Percentiles rank a stretch among this genome's conserved stretches.
These are phyloP conservation scores for mouse (Mus musculus) DNA, from an alignment of 2,113 vertebrate species.

Conservation along the genomic window DNA sequence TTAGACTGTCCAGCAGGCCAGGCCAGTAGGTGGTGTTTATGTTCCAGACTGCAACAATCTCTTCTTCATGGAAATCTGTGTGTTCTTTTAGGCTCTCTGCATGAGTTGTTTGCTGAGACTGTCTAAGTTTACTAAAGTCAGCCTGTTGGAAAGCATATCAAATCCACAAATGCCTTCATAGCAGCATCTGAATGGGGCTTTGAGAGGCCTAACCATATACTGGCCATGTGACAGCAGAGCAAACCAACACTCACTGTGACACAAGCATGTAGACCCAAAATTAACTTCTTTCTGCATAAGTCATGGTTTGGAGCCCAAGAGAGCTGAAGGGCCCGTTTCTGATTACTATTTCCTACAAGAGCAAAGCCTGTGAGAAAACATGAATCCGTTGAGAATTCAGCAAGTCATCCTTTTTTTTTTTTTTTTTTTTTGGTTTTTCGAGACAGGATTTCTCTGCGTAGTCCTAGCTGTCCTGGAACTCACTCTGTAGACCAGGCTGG, in stretches of 20 bases:
- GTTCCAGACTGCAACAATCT: not conserved
- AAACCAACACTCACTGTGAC: not conserved
- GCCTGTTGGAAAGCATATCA: not conserved
- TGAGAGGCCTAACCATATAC: not conserved
- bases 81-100: not conserved
- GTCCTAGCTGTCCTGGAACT: too few relatives aligned
- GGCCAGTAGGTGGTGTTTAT: not conserved
- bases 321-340: not conserved
- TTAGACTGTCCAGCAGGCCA: not conserved
- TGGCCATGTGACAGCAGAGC: not conserved
- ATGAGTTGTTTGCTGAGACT: not conserved
- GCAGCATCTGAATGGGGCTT: not conserved
- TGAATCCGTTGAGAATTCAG: too few relatives aligned
- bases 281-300: not conserved
- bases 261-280: not conserved
- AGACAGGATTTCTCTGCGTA: too few relatives aligned
- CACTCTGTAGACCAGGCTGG: too few relatives aligned
- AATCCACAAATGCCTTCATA: not conserved
- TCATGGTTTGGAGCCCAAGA: not conserved
- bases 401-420: too few relatives aligned
- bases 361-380: not conserved
- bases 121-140: not conserved
- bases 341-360: not conserved
- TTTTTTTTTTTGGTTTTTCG: too few relatives aligned
- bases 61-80: not conserved